Evolutionary conservation across 2,888 invertebrate species (phyloP), one percentile per base, ranked within the genome.

Genomic region (Bursaphelenchus okinawaensis): DNA sequence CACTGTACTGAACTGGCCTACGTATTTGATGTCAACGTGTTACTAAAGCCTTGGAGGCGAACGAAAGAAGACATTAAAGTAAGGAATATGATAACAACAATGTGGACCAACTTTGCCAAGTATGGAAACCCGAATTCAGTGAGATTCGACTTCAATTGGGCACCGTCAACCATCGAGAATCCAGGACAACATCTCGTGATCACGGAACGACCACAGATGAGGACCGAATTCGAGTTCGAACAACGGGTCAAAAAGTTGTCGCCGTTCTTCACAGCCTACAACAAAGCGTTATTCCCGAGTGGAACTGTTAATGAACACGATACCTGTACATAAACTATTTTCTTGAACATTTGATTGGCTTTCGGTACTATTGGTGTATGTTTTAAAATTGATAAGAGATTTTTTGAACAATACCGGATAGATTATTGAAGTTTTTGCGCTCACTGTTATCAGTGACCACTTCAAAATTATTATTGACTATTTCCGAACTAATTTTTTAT

Each of bases 51-150:
- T 12, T 81, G 70, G 64, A 67, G 67, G 29, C 69, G 73, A 55
- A 80, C 71, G 31, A 70, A 73, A 20, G 59, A 64, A 0, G 80
- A 80, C 52, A 62, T 69, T 29, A 54, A 69, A 28, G 77, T 80
- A 66, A 55, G 72, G 9, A 74, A 75, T 50, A 31, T 78, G 56
- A 75, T 78, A 70, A 75, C 78, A 4, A 68, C 66, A 55, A 74
- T 75, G 73, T 78, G 75, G 73, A 74, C 80, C 12, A 80, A 80
- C 55, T 80, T 80, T 60, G 78, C 75, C 27, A 80, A 80, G 29
- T 71, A 51, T 31, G 70, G 79, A 22, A 75, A 80, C 57, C 80
- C 80, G 12, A 80, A 80, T 59, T 79, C 27, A 1, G 26, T 22
- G 7, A 6, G 51, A 31, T 75, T 76, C 62, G 72, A 74, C 29